Evolutionary conservation across 2,888 invertebrate species (phyloP).

Genomic region (Halocaridina rubra): DNA sequence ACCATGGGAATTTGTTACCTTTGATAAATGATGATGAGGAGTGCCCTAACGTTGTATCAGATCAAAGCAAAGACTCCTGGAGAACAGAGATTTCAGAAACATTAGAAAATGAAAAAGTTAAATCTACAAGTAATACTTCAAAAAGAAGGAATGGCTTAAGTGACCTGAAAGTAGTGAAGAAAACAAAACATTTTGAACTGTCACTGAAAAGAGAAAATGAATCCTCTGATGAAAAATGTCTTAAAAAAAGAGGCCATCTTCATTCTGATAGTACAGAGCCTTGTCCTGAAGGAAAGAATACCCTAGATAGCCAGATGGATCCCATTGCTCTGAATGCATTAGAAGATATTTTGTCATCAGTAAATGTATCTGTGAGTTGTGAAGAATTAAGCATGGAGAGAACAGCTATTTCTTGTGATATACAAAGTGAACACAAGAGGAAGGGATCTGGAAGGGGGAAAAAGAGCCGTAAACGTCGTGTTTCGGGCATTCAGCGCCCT

Average conservation of each 20-base stretch:
- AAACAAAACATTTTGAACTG: background rate
- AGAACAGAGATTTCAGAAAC: background rate
- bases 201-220: background rate
- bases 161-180: background rate
- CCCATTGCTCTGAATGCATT: too few relatives aligned
- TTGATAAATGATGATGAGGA: background rate
- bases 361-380: background rate
- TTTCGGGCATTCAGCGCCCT: constrained; percentile 17
- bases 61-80: background rate
- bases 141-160: background rate
- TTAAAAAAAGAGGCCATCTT: background rate
- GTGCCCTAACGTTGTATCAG: background rate
- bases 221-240: background rate
- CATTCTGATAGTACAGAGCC: background rate
- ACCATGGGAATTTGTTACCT: background rate
- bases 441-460: background rate
- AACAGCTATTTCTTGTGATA: too few relatives aligned
- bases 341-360: background rate
- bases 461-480: constrained; percentile 1
- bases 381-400: background rate
- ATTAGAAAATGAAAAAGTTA: background rate
- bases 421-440: too few relatives aligned
- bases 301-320: too few relatives aligned
- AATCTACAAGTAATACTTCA: background rate
- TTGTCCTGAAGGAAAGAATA: too few relatives aligned